These are phyloP conservation scores for Nesospiza acunhae DNA, from an alignment of 2,113 vertebrate species.

Conservation along the genomic window DNA sequence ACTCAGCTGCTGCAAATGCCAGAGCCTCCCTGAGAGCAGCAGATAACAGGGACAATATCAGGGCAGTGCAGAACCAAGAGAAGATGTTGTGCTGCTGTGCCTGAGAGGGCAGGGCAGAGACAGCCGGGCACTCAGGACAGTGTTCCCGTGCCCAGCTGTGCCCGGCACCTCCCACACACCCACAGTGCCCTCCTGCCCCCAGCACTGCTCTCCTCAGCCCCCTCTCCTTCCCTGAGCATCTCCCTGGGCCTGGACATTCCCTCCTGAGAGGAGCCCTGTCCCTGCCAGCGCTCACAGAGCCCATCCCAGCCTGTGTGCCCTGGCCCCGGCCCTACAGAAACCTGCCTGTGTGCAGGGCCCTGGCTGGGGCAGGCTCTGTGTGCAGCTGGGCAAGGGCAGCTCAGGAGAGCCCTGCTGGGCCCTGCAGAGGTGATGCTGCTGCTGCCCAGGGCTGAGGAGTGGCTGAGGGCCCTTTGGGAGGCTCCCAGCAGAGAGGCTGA, in stretches of 20 bases:
- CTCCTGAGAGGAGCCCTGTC: neutral
- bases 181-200: neutral
- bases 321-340: no score
- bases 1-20: no score
- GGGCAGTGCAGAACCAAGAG: neutral
- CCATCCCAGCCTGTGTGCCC: no score
- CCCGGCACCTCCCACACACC: neutral
- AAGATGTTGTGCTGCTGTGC: neutral
- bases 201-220: neutral
- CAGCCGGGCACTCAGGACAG: neutral
- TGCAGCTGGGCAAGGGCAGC: neutral
- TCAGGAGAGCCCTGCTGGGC: neutral
- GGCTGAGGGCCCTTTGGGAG: no score
- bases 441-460: no score
- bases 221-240: neutral
- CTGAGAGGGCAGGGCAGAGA: neutral
- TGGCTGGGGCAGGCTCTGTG: no score
- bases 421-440: no score
- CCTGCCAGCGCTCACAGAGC: no score
- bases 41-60: neutral
- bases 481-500: no score
- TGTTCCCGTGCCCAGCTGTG: neutral
- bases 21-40: neutral
- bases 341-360: neutral
- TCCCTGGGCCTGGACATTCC: neutral